A percentile compares a stretch with the other conserved stretches of the same genome.
Evolutionary conservation across 2,797 vertebrate species (phyloP).

Genomic region (Meda fulgida): DNA sequence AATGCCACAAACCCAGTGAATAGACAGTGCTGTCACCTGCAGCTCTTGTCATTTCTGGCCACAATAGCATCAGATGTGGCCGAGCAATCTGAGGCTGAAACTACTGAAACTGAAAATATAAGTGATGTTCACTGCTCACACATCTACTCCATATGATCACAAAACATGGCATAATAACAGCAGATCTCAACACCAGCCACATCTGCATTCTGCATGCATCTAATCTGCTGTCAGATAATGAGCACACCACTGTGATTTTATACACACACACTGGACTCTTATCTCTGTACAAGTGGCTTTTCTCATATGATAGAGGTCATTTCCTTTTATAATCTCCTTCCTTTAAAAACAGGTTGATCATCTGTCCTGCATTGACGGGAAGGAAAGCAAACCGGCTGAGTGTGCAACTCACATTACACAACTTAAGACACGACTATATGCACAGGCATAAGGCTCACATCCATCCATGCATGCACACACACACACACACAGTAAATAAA

Average conservation of each 20-base stretch:
- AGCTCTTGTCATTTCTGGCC: background rate
- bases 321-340: background rate
- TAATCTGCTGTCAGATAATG: conserved; percentile 11
- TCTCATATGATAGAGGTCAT: background rate
- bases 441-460: background rate
- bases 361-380: background rate
- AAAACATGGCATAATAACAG: background rate
- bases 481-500: background rate
- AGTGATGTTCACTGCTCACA: background rate
- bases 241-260: background rate
- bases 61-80: background rate
- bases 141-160: background rate
- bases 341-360: conserved; percentile 1
- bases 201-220: conserved; percentile 6
- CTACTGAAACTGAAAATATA: background rate
- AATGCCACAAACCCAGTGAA: background rate
- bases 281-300: background rate
- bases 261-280: background rate
- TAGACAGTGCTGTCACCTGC: background rate
- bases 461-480: background rate
- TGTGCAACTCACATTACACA: background rate
- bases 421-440: background rate
- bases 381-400: conserved; percentile 3
- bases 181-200: background rate
- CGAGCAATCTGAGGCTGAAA: background rate